A percentile compares a stretch with the other conserved stretches of the same genome.
Evolutionary conservation across 2,797 vertebrate species (phyloP).

Genomic region (Microctenopoma lineatum): DNA sequence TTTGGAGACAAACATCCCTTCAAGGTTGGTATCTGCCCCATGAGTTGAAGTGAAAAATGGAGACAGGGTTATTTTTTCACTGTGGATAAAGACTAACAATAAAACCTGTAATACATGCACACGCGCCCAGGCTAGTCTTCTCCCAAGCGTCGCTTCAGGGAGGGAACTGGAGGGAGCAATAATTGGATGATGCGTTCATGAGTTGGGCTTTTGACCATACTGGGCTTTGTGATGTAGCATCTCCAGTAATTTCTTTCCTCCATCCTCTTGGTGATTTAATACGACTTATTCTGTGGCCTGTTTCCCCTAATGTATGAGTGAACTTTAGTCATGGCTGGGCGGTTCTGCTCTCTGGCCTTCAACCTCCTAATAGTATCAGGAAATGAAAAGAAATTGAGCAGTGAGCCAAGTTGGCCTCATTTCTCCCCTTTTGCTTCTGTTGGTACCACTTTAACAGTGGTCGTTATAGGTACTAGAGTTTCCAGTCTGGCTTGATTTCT

Average conservation of each 20-base stretch:
- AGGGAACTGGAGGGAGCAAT: conserved; percentile 40
- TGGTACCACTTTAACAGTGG: conserved; percentile 21
- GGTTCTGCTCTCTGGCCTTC: conserved; percentile 51
- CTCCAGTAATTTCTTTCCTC: conserved; percentile 48
- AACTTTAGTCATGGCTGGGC: conserved; percentile 68
- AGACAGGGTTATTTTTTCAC: conserved; percentile 30
- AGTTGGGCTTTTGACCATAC: conserved; percentile 49
- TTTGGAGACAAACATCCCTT: conserved; percentile 27
- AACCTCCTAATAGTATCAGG: conserved; percentile 63
- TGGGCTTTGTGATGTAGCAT: conserved; percentile 42
- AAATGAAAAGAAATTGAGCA: conserved; percentile 68
- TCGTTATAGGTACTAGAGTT: conserved; percentile 36
- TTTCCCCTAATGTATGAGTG: conserved; percentile 64
- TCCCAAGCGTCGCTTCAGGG: conserved; percentile 47
- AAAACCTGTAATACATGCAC: conserved; percentile 12
- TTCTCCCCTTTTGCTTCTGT: conserved; percentile 49
- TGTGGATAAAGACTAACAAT: conserved; percentile 41
- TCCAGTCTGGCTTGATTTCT: conserved; percentile 44
- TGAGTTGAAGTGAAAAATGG: conserved; percentile 37
- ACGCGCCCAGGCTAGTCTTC: conserved; percentile 16
- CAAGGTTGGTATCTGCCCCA: conserved; percentile 24
- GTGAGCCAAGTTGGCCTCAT: conserved; percentile 63
- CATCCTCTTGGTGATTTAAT: conserved; percentile 50
- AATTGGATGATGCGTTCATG: conserved; percentile 63
- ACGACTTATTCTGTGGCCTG: conserved; percentile 55